Conservation (phyloP, 2,888 invertebrate species). For the Macropis europaea region DNA sequence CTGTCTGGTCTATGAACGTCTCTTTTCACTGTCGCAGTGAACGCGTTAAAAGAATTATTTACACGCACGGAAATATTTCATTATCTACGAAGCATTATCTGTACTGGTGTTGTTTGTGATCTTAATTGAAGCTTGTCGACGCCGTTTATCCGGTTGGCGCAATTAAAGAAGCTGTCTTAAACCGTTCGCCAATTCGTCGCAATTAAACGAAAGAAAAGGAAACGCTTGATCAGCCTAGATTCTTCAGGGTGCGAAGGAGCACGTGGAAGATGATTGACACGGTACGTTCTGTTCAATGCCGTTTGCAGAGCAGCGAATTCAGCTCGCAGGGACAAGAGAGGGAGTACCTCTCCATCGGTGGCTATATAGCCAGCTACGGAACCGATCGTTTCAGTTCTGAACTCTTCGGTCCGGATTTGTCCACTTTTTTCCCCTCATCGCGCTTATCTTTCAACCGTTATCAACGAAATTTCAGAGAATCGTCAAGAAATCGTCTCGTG, state of each 20-base stretch:
- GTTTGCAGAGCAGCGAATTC: slow-evolving; percentile 68
- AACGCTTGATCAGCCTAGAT: slow-evolving; percentile 17
- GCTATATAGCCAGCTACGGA: slow-evolving; percentile 75
- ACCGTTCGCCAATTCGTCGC: too few relatives aligned
- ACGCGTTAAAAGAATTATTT: too few relatives aligned
- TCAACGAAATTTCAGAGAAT: not conserved
- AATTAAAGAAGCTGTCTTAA: too few relatives aligned
- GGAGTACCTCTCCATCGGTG: slow-evolving; percentile 67
- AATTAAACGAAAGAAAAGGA: slow-evolving; percentile 4
- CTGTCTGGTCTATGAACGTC: too few relatives aligned
- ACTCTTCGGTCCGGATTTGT: slow-evolving; percentile 70
- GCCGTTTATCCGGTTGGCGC: too few relatives aligned
- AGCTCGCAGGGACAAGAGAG: slow-evolving; percentile 57
- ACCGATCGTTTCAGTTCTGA: slow-evolving; percentile 74
- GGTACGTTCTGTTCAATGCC: slow-evolving; percentile 62
- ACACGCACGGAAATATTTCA: too few relatives aligned
- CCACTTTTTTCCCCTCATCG: slow-evolving; percentile 40
- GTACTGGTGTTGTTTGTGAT: too few relatives aligned
- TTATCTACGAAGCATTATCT: too few relatives aligned
- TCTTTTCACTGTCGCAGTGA: too few relatives aligned
- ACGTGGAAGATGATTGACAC: slow-evolving; percentile 49
- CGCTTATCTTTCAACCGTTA: not conserved
- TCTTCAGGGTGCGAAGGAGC: too few relatives aligned
- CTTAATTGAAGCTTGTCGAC: too few relatives aligned
- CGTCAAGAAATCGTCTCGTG: not conserved